Base-by-base conservation (phyloP, 2,888 invertebrate genomes). In the Tachina lurida region DNA sequence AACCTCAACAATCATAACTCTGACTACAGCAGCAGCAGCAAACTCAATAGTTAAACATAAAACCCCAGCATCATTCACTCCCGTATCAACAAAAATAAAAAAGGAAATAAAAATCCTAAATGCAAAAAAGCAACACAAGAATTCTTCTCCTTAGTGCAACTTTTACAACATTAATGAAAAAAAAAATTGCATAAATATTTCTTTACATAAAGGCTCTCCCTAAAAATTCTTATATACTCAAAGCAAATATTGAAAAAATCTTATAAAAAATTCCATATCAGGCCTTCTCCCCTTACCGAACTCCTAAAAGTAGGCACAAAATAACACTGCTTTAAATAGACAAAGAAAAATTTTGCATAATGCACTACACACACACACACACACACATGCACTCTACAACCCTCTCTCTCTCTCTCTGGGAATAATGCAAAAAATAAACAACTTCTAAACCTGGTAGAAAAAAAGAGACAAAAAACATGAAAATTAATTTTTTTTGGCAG, bases 401-500 rank as follows among this genome's bases (percentile, higher is more conserved):
- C 76, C 17, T 62, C 52, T 73, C 39, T 65, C 62, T 54, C 83
- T 86, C 75, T 83, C 63, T 63, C 22, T 31, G 4, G 31, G 31
- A n/a, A 49, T 52, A 67, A 76, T 4, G 52, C 43, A 49, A 70
- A 60, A 41, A 78, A 19, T 19, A 60, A 39, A 47, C 75, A 19
- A 47, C 4, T 70, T 71, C 68, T 74, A 62, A 62, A 17, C 56
- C 15, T 52, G 49, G n/a, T 58, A 68, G 91, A 87, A 89, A 89
- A 91, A 91, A 90, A 90, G 91, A 90, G 91, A 91, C 91, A 49
- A 73, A 63, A 63, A 43, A 41, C 15, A 9, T 19, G 22, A 73
- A 60, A 73, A 49, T 17, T 90, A 91, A 89, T 49, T 75, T 60
- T 70, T 78, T 49, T 75, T 60, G 67, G 12, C 22, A 65, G 43